Percentiles rank a stretch among this genome's conserved stretches.
phyloP scores from a whole-genome alignment of 92 coral and sea anemone species.

The Muricea muricata region DNA sequence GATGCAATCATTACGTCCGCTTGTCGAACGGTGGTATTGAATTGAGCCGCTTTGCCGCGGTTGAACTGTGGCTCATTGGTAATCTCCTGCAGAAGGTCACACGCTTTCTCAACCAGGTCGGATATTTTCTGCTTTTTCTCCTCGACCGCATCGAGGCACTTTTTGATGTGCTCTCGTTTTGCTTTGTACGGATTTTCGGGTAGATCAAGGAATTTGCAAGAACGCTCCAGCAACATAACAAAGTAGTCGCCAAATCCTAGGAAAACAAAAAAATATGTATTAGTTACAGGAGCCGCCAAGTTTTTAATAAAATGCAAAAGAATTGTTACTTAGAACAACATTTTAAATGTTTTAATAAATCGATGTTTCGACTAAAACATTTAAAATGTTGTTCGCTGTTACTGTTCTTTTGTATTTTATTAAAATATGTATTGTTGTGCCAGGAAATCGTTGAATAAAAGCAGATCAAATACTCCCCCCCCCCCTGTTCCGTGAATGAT shows the following conservation, averaged over 20 bases:
- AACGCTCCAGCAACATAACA: not conserved
- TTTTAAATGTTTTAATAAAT: too few relatives aligned
- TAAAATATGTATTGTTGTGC: too few relatives aligned
- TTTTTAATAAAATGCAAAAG: too few relatives aligned
- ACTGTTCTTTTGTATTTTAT: too few relatives aligned
- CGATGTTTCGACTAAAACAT: too few relatives aligned
- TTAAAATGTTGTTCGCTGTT: too few relatives aligned
- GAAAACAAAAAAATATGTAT: not conserved
- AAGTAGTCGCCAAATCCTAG: not conserved
- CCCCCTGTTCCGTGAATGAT: too few relatives aligned
- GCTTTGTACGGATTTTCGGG: constrained; percentile 2
- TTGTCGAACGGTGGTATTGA: not conserved
- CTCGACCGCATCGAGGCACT: not conserved
- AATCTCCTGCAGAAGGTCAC: not conserved
- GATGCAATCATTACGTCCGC: not conserved
- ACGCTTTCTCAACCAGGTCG: not conserved
- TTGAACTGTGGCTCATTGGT: not conserved
- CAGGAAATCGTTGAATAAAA: too few relatives aligned
- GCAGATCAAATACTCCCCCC: too few relatives aligned
- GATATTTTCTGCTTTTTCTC: not conserved
- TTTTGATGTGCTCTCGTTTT: not conserved
- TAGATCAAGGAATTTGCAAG: not conserved
- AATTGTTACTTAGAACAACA: too few relatives aligned
- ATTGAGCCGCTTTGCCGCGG: not conserved
- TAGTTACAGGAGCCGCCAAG: too few relatives aligned